These are phyloP conservation scores for Odontophorus gujanensis DNA, from an alignment of 2,113 vertebrate species.

Conservation along the genomic window DNA sequence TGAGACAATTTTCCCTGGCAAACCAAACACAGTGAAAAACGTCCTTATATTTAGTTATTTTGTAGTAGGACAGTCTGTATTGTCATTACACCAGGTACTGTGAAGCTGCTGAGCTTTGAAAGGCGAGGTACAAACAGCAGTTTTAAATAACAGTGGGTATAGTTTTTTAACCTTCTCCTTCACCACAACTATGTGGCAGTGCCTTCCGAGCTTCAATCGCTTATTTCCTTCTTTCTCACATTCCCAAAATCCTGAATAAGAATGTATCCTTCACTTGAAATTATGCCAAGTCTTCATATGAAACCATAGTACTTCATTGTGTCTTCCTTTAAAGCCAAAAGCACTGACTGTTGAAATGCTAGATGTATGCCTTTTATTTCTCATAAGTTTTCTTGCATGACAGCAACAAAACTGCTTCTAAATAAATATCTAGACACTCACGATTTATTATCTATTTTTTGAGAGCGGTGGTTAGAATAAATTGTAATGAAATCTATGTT, in stretches of 20 bases:
- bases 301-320: background rate
- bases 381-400: background rate
- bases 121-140: background rate
- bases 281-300: background rate
- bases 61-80: background rate
- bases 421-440: background rate
- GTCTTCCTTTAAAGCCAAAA: background rate
- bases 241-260: background rate
- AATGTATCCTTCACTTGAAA: background rate
- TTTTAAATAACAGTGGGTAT: background rate
- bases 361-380: background rate
- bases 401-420: background rate
- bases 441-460: background rate
- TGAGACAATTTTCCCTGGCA: slow-evolving; percentile 24
- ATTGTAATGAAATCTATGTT: background rate
- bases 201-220: background rate
- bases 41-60: slow-evolving; percentile 24
- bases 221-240: background rate
- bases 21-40: slow-evolving; percentile 52
- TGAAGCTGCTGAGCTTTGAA: background rate
- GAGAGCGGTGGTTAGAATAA: background rate
- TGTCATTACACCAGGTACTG: background rate
- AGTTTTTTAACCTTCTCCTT: background rate
- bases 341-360: background rate
- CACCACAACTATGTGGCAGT: background rate